A percentile compares a stretch with the other conserved stretches of the same genome.
Conservation (phyloP, 2,888 invertebrate genomes). For the Choristoneura rosaceana region DNA sequence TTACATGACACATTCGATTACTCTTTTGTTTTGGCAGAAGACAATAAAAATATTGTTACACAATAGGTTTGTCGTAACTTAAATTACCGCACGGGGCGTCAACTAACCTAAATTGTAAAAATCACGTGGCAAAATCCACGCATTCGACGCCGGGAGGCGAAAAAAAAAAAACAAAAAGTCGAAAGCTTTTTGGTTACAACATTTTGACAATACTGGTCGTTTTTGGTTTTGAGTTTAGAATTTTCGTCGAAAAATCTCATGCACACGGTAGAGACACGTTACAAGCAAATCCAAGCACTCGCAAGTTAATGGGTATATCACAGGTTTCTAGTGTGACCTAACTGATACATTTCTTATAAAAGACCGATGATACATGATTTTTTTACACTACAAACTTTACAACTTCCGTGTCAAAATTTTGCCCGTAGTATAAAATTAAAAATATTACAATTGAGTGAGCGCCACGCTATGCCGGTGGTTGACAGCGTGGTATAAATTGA, state of each 20-base stretch:
- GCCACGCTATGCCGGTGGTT: neutral
- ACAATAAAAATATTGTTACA: slow-evolving; percentile 83
- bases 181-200: slow-evolving; percentile 71
- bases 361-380: slow-evolving; percentile 53
- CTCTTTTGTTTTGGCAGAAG: slow-evolving; percentile 85
- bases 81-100: slow-evolving; percentile 46
- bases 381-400: slow-evolving; percentile 54
- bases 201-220: slow-evolving; percentile 79
- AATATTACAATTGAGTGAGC: slow-evolving; percentile 21
- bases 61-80: slow-evolving; percentile 70
- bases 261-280: slow-evolving; percentile 70
- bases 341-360: slow-evolving; percentile 71
- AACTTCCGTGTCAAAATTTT: slow-evolving; percentile 60
- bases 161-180: slow-evolving; percentile 61
- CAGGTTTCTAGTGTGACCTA: slow-evolving; percentile 79
- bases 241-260: slow-evolving; percentile 47
- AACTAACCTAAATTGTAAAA: slow-evolving; percentile 41
- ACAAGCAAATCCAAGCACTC: slow-evolving; percentile 73
- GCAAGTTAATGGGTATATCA: slow-evolving; percentile 78
- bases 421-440: slow-evolving; percentile 46
- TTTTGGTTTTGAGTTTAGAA: slow-evolving; percentile 65
- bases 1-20: slow-evolving; percentile 85
- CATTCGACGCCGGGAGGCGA: slow-evolving; percentile 48
- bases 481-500: slow-evolving; percentile 28
- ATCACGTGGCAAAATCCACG: slow-evolving; percentile 53